Evolutionary conservation across 2,113 vertebrate genomes (phyloP).

Genomic region (Atlantisia rogersi): DNA sequence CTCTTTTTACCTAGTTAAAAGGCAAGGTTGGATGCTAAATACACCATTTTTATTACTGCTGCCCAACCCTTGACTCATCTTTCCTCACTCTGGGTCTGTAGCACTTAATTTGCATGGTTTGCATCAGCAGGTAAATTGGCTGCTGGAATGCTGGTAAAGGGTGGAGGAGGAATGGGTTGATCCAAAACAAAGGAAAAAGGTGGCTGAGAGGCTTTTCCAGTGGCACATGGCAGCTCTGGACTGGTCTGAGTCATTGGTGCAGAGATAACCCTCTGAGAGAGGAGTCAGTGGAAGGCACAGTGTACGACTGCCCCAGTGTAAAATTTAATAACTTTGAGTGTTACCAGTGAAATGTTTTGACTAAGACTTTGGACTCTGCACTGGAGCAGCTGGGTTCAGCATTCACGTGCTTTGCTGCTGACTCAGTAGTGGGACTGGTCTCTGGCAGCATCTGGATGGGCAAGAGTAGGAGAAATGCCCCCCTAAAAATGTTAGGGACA

Average conservation of each 20-base stretch:
- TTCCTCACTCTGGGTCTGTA: background rate
- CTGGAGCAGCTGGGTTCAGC: background rate
- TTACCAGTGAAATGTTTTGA: background rate
- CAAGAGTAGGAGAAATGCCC: background rate
- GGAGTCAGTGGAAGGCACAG: background rate
- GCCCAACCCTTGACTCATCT: background rate
- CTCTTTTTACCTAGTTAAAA: background rate
- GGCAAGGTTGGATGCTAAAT: background rate
- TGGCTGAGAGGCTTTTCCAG: background rate
- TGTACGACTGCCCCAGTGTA: accelerated
- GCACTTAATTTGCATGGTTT: background rate
- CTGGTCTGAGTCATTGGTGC: background rate
- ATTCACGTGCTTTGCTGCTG: background rate
- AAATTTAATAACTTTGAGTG: background rate
- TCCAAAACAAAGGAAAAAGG: background rate
- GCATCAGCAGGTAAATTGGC: background rate
- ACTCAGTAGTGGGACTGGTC: background rate
- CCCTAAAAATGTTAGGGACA: accelerated
- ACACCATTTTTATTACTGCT: background rate
- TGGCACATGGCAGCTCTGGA: background rate
- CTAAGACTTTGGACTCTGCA: slow-evolving; percentile 46
- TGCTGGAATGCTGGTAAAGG: background rate
- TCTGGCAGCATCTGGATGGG: background rate
- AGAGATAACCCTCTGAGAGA: background rate
- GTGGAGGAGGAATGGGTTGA: accelerated